Conservation (phyloP, 2,113 vertebrate genomes). For the Mormyrus iriodes region DNA sequence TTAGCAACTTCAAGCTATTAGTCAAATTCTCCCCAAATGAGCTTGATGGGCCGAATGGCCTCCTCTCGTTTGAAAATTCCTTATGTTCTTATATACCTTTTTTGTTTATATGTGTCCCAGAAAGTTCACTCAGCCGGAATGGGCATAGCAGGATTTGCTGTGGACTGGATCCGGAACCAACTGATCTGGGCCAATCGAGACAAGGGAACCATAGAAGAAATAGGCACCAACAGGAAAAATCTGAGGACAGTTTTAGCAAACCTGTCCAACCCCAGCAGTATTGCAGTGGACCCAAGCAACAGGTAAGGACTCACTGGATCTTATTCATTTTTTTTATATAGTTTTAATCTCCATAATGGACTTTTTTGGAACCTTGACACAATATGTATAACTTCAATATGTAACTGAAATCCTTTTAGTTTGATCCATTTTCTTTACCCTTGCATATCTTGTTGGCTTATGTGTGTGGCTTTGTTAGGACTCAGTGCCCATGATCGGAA, state of each 20-base stretch:
- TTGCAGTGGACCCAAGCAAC: slow-evolving; percentile 70
- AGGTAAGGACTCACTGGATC: slow-evolving; percentile 63
- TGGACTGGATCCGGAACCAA: slow-evolving; percentile 79
- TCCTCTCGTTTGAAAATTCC: too few relatives aligned
- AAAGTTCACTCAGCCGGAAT: slow-evolving; percentile 68
- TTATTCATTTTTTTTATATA: not conserved
- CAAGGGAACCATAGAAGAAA: slow-evolving; percentile 72
- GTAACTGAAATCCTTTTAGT: not conserved
- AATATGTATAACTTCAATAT: not conserved
- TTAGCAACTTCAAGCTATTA: too few relatives aligned
- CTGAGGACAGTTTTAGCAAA: slow-evolving; percentile 62
- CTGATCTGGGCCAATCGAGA: slow-evolving; percentile 74
- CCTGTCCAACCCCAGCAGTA: slow-evolving; percentile 61
- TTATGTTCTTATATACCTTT: not conserved
- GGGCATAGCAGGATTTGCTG: slow-evolving; percentile 76
- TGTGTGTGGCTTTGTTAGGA: not conserved
- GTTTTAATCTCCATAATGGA: not conserved
- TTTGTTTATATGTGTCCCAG: slow-evolving; percentile 53
- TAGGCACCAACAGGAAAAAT: slow-evolving; percentile 69
- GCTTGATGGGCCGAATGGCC: too few relatives aligned
- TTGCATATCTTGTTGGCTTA: not conserved
- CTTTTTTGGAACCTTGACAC: not conserved
- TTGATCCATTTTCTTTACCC: not conserved
- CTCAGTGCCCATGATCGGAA: not conserved
- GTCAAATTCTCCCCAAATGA: too few relatives aligned